Conservation (phyloP, 2,113 vertebrate genomes). For the Azemiops feae region DNA sequence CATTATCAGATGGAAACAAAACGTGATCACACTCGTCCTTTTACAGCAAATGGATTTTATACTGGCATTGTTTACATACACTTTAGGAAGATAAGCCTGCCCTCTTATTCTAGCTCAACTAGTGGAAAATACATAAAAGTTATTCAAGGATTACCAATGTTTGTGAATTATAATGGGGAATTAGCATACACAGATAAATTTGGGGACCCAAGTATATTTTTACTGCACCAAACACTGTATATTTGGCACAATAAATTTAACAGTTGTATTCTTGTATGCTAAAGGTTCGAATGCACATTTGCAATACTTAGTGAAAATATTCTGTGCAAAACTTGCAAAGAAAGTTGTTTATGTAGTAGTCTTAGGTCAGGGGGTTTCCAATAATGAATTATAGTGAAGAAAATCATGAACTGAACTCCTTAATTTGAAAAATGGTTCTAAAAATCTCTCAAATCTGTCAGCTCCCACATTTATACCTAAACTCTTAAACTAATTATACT, state of each 20-base stretch:
- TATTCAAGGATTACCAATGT: not conserved
- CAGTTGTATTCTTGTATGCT: not conserved
- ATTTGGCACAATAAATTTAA: not conserved
- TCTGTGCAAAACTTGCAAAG: not conserved
- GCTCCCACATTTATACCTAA: constrained; percentile 30
- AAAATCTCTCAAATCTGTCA: not conserved
- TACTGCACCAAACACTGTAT: not conserved
- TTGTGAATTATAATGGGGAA: not conserved
- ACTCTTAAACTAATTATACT: not conserved
- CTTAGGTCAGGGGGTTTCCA: not conserved
- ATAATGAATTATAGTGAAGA: not conserved
- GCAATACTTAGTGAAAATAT: not conserved
- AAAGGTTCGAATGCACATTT: not conserved
- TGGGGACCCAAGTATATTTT: not conserved
- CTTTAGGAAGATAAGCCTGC: not conserved
- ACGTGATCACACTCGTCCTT: constrained; percentile 52
- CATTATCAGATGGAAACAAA: constrained; percentile 55
- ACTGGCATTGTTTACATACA: constrained; percentile 46
- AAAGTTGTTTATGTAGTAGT: not conserved
- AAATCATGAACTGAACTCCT: not conserved
- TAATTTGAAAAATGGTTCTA: not conserved
- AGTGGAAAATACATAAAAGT: not conserved
- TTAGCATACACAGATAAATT: not conserved
- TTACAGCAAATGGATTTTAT: constrained; percentile 61
- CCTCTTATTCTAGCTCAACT: not conserved